A percentile compares a stretch with the other conserved stretches of the same genome.
Evolutionary conservation across 2,797 vertebrate genomes (phyloP).

Genomic region (Hydrocynus forskahlii): DNA sequence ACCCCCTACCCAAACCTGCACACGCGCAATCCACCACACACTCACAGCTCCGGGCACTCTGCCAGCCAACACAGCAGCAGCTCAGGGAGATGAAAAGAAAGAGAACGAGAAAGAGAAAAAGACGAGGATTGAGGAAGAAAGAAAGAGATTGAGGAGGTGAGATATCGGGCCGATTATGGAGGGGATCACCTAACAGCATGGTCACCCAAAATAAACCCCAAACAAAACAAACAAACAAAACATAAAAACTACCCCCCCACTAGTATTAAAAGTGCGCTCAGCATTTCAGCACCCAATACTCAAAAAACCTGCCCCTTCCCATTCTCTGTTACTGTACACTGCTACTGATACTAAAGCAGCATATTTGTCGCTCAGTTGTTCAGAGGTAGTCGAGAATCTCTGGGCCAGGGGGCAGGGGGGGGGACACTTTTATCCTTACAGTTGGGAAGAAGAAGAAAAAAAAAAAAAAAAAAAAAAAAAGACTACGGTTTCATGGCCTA

Average conservation of each 20-base stretch:
- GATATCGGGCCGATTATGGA: constrained; percentile 13
- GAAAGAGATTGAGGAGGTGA: constrained; percentile 37
- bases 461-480: too few species aligned
- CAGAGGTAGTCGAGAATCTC: background rate
- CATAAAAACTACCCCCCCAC: background rate
- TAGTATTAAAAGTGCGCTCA: background rate
- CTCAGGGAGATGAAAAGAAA: constrained; percentile 62
- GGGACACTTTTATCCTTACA: constrained; percentile 24
- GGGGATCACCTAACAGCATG: background rate
- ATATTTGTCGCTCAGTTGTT: background rate
- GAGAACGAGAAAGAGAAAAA: constrained; percentile 44
- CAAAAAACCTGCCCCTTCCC: background rate
- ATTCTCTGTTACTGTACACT: constrained; percentile 1
- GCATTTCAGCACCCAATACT: background rate
- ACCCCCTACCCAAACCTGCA: constrained; percentile 52
- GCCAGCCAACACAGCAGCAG: constrained; percentile 81
- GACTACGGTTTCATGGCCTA: constrained; percentile 41
- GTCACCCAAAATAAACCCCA: background rate
- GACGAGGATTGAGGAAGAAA: constrained; percentile 48
- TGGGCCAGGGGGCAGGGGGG: background rate
- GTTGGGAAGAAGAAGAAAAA: too few species aligned
- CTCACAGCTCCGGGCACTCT: constrained; percentile 73
- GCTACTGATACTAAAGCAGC: constrained; percentile 4
- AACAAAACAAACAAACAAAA: background rate
- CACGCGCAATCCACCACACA: constrained; percentile 63